phyloP scores from a whole-genome alignment of 2,888 invertebrate genomes.

The Chymomyza procnemis region DNA sequence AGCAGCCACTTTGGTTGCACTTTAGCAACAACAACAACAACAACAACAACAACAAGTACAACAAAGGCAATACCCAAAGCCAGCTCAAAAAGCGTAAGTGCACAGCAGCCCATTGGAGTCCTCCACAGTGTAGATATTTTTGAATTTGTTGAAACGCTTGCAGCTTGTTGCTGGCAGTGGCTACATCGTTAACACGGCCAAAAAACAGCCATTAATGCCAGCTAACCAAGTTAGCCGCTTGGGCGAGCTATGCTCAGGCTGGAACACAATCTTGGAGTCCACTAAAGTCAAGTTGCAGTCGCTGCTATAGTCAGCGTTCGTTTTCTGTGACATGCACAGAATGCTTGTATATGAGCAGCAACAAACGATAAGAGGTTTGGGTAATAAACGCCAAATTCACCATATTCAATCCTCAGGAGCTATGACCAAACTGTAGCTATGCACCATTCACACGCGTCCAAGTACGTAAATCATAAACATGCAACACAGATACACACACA shows the following conservation, averaged over 20 bases:
- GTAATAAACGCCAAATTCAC: conserved; percentile 7
- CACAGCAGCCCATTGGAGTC: conserved; percentile 48
- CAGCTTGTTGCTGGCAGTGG: conserved; percentile 3
- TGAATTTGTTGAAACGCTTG: background rate
- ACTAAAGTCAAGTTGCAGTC: conserved; percentile 1
- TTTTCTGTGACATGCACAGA: conserved; percentile 4
- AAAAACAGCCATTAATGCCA: conserved; percentile 63
- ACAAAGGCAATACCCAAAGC: too few species aligned
- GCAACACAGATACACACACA: background rate
- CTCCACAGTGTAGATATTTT: conserved; percentile 4
- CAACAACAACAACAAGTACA: background rate
- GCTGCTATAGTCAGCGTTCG: background rate
- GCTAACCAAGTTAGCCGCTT: conserved; percentile 18
- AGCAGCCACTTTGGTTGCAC: background rate
- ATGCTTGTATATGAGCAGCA: conserved; percentile 8
- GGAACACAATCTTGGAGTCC: conserved; percentile 5
- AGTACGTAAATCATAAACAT: conserved; percentile 67
- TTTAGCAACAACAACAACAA: conserved; percentile 1
- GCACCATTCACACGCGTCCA: conserved; percentile 1
- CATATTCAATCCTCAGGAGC: conserved; percentile 51
- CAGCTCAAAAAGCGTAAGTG: conserved; percentile 46
- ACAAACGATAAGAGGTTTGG: conserved; percentile 3
- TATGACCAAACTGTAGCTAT: background rate
- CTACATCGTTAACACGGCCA: conserved; percentile 67
- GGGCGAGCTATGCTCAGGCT: conserved; percentile 16